A percentile compares a stretch with the other conserved stretches of the same genome.
These are phyloP conservation scores for Salvelinus fontinalis DNA, from an alignment of 2,113 vertebrate species.

Conservation along the genomic window DNA sequence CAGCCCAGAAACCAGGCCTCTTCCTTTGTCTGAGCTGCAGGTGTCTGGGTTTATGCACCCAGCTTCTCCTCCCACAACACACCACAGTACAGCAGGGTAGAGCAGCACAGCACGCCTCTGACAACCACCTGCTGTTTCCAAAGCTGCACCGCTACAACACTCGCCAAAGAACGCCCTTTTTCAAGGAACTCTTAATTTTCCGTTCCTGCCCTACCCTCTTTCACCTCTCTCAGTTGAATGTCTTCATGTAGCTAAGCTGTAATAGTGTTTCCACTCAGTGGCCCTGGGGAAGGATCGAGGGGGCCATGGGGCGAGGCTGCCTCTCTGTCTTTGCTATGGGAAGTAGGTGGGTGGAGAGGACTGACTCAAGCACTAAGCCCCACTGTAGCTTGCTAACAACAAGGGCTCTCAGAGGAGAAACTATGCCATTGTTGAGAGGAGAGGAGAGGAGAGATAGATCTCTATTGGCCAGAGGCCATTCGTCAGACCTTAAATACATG, in stretches of 20 bases:
- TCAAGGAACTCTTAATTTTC: not conserved
- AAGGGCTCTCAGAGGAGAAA: conserved; percentile 54
- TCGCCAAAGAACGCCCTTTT: not conserved
- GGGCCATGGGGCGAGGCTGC: conserved; percentile 22
- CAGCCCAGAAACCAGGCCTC: conserved; percentile 22
- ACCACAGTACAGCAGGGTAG: not conserved
- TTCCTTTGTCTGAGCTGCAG: conserved; percentile 26
- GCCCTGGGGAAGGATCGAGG: conserved; percentile 40
- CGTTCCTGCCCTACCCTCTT: conserved; percentile 7
- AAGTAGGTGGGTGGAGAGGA: conserved; percentile 57
- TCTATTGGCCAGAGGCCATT: conserved; percentile 2
- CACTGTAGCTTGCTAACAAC: conserved; percentile 53
- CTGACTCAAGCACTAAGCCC: conserved; percentile 33
- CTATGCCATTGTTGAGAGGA: conserved; percentile 45
- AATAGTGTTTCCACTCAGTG: conserved; percentile 34
- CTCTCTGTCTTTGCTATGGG: conserved; percentile 49
- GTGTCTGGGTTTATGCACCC: conserved; percentile 20
- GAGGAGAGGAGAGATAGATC: conserved; percentile 14
- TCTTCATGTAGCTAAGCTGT: conserved; percentile 36
- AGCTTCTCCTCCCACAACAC: not conserved
- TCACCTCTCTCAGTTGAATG: conserved; percentile 16
- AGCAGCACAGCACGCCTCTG: not conserved
- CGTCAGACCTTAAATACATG: not conserved
- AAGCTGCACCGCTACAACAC: not conserved
- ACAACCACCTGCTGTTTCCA: not conserved